Evolutionary conservation across 1,140 invertebrate species (phyloP), one percentile per base, ranked within the genome.

Genomic region (Ridgeia piscesae): DNA sequence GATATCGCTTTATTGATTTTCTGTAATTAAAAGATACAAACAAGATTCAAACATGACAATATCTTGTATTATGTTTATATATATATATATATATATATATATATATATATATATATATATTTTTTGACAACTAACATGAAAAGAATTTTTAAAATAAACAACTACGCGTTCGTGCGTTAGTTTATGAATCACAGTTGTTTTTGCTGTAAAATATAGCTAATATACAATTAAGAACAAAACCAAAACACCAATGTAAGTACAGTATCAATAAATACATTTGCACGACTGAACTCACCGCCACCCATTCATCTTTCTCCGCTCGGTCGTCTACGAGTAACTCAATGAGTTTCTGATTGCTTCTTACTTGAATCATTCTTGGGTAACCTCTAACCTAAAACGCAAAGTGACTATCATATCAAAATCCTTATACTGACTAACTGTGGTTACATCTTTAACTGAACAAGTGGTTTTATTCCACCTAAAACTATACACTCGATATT

Each of bases 371-470:
- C 58, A 31, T 27, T 17, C 27, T 77, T 77, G 58, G 42, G 58
- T 77, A 21, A 21, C 27, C 8, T 27, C 14, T 9, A 14, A 77
- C 27, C 58, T 77, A 77, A 27, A 77, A 77, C 11, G 58, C 2
- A 21, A 77, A 8, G 58, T 21, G 27, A 77, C 17, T 77, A 77
- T 27, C 27, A 21, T 77, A 77, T 17, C 58, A 14, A 31, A 77
- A 2, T 42, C 42, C 58, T 77, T 77, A 77, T 31, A 21, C 58
- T 21, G 17, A 77, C 17, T 94, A 94, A 77, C 58, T n/a, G n/a
- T n/a, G n/a, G n/a, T n/a, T n/a, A n/a, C n/a, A n/a, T n/a, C n/a
- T n/a, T n/a, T n/a, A n/a, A n/a, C n/a, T n/a, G n/a, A n/a, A 17
- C 0, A 11, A 42, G 42, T 11, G 4, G 42, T 42, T 42, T 42